phyloP scores from a whole-genome alignment of 2,113 vertebrate species.

The Micromys minutus region DNA sequence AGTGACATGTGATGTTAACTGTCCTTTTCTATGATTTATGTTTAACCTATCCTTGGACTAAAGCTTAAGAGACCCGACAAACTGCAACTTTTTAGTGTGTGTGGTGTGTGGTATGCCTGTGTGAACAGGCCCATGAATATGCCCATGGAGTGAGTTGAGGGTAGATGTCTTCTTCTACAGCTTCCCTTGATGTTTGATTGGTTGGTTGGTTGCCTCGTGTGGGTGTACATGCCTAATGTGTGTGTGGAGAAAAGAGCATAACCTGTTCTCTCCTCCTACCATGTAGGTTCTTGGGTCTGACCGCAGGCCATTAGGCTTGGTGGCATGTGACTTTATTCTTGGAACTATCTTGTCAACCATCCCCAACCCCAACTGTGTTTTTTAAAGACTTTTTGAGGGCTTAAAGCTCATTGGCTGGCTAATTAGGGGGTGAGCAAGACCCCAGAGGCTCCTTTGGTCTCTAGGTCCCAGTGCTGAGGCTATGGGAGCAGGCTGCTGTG shows the following conservation, averaged over 20 bases:
- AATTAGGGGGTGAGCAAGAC: neutral
- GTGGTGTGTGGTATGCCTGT: neutral
- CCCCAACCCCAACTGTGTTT: neutral
- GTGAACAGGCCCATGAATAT: neutral
- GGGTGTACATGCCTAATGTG: neutral
- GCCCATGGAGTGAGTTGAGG: neutral
- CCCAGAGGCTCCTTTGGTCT: neutral
- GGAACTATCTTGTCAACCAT: neutral
- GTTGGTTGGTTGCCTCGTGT: neutral
- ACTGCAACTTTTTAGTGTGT: neutral
- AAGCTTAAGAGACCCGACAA: neutral
- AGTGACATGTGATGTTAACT: neutral
- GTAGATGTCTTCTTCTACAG: neutral
- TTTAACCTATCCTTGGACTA: neutral
- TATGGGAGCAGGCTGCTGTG: neutral
- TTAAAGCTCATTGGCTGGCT: neutral
- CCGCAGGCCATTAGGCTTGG: neutral
- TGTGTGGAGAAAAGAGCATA: neutral
- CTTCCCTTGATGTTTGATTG: neutral
- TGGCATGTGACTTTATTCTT: neutral
- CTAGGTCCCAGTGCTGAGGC: neutral
- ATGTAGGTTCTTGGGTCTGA: neutral
- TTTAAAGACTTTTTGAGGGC: neutral
- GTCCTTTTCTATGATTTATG: neutral
- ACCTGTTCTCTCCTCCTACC: neutral